Percentiles rank a stretch among this genome's conserved stretches.
phyloP scores from a whole-genome alignment of 1,140 invertebrate genomes.

The Ceratoteleas bidentatus region DNA sequence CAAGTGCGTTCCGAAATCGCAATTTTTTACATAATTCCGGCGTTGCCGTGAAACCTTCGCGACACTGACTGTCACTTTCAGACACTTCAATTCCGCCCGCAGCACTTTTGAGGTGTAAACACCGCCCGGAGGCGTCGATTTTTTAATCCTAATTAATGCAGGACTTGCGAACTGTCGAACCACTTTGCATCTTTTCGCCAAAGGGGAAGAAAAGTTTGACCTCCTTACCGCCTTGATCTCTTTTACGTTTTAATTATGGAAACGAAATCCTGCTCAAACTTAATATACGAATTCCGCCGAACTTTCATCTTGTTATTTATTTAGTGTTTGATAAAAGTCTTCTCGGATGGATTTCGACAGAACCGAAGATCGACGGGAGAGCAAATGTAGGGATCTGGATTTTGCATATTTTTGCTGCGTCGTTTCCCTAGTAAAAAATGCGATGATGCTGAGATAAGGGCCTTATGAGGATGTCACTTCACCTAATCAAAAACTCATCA shows the following conservation, averaged over 20 bases:
- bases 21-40: constrained; percentile 34
- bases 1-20: constrained; percentile 1
- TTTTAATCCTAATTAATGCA: constrained; percentile 12
- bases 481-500: too few relatives aligned
- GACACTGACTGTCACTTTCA: constrained; percentile 20
- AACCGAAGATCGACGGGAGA: background rate
- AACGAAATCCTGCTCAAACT: constrained; percentile 1
- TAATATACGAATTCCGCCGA: constrained; percentile 10
- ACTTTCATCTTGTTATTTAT: constrained; percentile 7
- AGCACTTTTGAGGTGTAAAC: constrained; percentile 19
- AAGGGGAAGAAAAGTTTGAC: constrained; percentile 6
- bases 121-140: background rate
- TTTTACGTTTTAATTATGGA: constrained; percentile 29
- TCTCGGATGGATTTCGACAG: background rate
- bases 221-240: constrained; percentile 8
- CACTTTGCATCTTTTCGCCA: constrained; percentile 3
- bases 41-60: constrained; percentile 11
- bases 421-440: too few relatives aligned
- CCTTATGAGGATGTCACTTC: too few relatives aligned
- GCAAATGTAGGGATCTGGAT: background rate
- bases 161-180: constrained; percentile 9
- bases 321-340: constrained; percentile 3
- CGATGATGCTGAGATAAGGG: too few relatives aligned
- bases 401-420: too few relatives aligned
- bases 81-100: constrained; percentile 9